Base-by-base conservation (phyloP, 2,888 invertebrate genomes). In the Drosophila pseudotalamancana region DNA sequence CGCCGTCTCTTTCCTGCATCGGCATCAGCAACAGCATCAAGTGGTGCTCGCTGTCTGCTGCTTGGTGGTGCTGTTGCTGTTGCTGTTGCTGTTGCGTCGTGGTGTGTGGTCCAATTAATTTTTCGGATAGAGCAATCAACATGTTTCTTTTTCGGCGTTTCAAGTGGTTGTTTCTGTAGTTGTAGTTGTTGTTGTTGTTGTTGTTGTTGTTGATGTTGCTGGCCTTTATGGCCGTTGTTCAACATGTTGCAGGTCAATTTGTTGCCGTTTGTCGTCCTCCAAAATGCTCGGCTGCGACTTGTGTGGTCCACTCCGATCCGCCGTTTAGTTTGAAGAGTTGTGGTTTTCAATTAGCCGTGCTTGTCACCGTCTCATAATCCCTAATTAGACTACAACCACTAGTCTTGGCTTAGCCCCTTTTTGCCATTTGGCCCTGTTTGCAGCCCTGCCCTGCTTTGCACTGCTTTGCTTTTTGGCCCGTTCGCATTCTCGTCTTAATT, bases 71-170 rank as follows among this genome's bases (percentile, higher is more conserved):
- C n/a, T 12, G 32, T 5, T n/a, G 32, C 19, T 14, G 32, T 18
- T 14, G 45, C 8, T 40, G 27, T 37, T 42, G 59, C 84, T 46
- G 29, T 31, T 40, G 59, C 87, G 35, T 81, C 72, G 68, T 82
- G 87, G 70, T 82, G 82, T 82, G 82, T 75, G 82, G 82, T 87
- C 82, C 82, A 82, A 82, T 82, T 82, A 82, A 82, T 82, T 82
- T 81, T 72, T 74, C 63, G 86, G 83, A 83, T 83, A 87, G 83
- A 83, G 88, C 82, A 87, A 87, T 83, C 83, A 83, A 87, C 83
- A 83, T 85, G 83, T 79, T 85, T 72, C 59, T 68, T 63, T 75
- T 74, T 72, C 66, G 53, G 54, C 61, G 45, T 57, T 63, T 63
- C 40, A 55, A 70, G 70, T 70, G 72, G 60, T 60, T 72, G 48